Conservation (phyloP, 2,888 invertebrate species). For the Lathronympha strigana region DNA sequence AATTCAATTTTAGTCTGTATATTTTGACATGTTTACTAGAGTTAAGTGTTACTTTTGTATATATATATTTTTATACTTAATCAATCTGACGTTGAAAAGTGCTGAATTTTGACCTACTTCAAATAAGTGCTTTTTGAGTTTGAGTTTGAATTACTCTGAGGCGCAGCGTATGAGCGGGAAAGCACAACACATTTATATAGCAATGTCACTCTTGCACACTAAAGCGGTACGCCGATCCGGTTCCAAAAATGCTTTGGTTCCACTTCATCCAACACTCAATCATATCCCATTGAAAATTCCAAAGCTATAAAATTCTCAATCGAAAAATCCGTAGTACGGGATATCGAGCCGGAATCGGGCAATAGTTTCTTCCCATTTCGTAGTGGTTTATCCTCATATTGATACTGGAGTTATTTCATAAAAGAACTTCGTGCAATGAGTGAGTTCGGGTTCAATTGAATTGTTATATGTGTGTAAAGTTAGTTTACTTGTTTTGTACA, state of each 20-base stretch:
- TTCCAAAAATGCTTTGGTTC: background rate
- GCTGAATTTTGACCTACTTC: too few relatives aligned
- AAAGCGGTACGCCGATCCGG: too few relatives aligned
- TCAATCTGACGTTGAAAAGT: too few relatives aligned
- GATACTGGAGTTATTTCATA: conserved; percentile 9
- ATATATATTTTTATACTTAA: too few relatives aligned
- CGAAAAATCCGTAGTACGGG: conserved; percentile 12
- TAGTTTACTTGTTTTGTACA: background rate
- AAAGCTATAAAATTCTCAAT: conserved; percentile 6
- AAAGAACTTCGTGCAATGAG: background rate
- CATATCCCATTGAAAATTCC: conserved; percentile 20
- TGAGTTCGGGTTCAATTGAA: background rate
- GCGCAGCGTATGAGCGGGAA: too few relatives aligned
- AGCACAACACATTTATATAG: too few relatives aligned
- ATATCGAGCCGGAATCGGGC: conserved; percentile 24
- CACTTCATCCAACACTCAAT: conserved; percentile 18
- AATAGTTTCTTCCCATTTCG: conserved; percentile 15
- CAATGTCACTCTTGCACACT: too few relatives aligned
- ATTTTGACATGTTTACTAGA: too few relatives aligned
- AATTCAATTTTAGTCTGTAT: too few relatives aligned
- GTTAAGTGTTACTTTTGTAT: too few relatives aligned
- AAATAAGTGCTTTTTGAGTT: too few relatives aligned
- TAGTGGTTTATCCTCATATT: conserved; percentile 18
- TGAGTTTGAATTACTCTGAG: too few relatives aligned
- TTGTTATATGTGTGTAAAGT: background rate